Conservation (phyloP, 2,888 invertebrate genomes). For the Sericinus montela region DNA sequence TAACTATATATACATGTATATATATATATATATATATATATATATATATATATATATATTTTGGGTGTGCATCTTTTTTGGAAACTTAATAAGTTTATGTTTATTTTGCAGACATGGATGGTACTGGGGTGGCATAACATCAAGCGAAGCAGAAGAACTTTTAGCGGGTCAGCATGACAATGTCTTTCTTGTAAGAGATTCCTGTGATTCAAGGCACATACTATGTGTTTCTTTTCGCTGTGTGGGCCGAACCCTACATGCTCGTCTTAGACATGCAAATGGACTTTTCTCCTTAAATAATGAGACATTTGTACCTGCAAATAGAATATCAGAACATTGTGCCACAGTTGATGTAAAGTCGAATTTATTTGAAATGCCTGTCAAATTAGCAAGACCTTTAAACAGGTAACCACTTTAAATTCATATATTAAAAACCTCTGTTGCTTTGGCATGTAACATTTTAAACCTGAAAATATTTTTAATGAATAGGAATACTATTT, state of each 20-base stretch:
- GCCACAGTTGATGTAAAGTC: slow-evolving; percentile 69
- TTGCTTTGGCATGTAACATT: too few species aligned
- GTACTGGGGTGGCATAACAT: slow-evolving; percentile 89
- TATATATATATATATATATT: too few species aligned
- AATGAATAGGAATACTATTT: too few species aligned
- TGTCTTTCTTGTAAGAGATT: slow-evolving; percentile 86
- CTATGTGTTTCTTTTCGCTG: slow-evolving; percentile 86
- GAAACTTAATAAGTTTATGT: too few species aligned
- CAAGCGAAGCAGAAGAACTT: slow-evolving; percentile 84
- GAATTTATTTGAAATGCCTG: slow-evolving; percentile 70
- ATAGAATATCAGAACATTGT: slow-evolving; percentile 72
- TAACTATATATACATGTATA: too few species aligned
- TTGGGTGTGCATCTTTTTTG: too few species aligned
- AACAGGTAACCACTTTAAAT: slow-evolving; percentile 58
- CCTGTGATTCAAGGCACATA: slow-evolving; percentile 83
- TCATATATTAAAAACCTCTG: too few species aligned
- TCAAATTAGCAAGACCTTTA: slow-evolving; percentile 68
- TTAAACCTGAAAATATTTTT: too few species aligned
- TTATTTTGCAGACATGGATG: slow-evolving; percentile 75
- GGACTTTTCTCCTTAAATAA: slow-evolving; percentile 82
- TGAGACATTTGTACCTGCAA: slow-evolving; percentile 75
- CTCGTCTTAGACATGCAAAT: slow-evolving; percentile 85
- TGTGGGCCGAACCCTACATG: slow-evolving; percentile 84
- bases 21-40: too few species aligned
- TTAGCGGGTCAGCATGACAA: slow-evolving; percentile 84